Conservation (phyloP, 2,888 invertebrate species). For the Platycheirus albimanus region DNA sequence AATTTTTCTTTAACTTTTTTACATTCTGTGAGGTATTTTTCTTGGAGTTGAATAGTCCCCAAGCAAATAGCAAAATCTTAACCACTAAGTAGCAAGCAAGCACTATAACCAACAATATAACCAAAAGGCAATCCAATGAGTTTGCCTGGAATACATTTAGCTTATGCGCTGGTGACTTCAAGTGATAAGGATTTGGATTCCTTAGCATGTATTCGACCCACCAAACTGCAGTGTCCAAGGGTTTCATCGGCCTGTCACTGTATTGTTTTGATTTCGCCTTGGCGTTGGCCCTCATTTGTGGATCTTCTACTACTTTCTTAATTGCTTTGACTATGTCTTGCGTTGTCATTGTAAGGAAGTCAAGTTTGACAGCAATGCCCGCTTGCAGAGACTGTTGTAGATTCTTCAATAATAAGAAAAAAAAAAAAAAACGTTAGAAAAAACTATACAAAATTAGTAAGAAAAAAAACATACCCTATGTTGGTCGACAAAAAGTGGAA, state of each 20-base stretch:
- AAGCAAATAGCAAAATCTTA: too few species aligned
- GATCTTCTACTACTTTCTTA: slow-evolving; percentile 68
- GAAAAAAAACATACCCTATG: slow-evolving; percentile 58
- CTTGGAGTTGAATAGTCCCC: too few species aligned
- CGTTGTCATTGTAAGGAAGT: slow-evolving; percentile 69
- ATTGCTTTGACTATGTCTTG: slow-evolving; percentile 66
- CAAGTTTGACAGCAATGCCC: slow-evolving; percentile 74
- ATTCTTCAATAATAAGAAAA: slow-evolving; percentile 57
- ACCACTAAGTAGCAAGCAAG: too few species aligned
- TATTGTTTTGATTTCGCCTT: slow-evolving; percentile 82
- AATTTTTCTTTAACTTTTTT: too few species aligned
- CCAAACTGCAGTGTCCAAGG: slow-evolving; percentile 85
- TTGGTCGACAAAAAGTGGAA: slow-evolving; percentile 79
- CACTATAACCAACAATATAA: neutral
- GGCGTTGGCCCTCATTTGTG: slow-evolving; percentile 75
- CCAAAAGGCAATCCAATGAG: slow-evolving; percentile 80
- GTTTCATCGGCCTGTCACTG: slow-evolving; percentile 83
- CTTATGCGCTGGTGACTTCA: slow-evolving; percentile 81
- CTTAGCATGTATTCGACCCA: slow-evolving; percentile 86
- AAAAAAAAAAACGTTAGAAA: too few species aligned
- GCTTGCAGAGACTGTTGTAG: slow-evolving; percentile 56
- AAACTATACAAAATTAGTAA: too few species aligned
- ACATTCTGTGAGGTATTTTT: too few species aligned
- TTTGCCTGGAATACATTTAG: slow-evolving; percentile 83
- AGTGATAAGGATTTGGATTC: slow-evolving; percentile 84